Conservation (phyloP, 2,113 vertebrate species). For the Vicugna pacos region DNA sequence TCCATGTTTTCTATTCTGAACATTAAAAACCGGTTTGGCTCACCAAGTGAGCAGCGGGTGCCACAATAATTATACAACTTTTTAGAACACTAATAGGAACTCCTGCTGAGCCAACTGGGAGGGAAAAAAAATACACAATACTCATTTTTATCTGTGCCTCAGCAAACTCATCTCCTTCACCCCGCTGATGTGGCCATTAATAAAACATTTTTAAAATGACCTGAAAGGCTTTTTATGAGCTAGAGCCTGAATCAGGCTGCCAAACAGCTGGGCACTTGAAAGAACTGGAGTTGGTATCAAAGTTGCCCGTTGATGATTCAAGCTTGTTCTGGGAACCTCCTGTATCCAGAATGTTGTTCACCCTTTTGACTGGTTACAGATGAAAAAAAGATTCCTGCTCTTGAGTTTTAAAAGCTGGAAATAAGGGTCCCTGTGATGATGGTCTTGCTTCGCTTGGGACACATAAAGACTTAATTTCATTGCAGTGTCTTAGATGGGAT, state of each 20-base stretch:
- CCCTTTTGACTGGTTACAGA: not conserved
- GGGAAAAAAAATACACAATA: conserved; percentile 21
- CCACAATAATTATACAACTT: conserved; percentile 71
- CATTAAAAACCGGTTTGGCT: conserved; percentile 73
- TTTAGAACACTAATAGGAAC: conserved; percentile 62
- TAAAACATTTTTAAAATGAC: conserved; percentile 75
- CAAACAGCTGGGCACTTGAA: conserved; percentile 60
- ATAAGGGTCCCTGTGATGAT: not conserved
- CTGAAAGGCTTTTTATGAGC: conserved; percentile 18
- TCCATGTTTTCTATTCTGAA: conserved; percentile 62
- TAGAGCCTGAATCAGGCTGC: conserved; percentile 39
- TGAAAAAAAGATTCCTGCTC: not conserved
- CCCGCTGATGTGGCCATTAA: conserved; percentile 58
- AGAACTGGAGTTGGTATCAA: conserved; percentile 28
- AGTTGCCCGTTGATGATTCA: not conserved
- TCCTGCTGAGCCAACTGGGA: conserved; percentile 70
- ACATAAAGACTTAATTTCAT: not conserved
- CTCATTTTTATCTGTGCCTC: conserved; percentile 63
- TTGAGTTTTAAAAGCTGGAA: conserved; percentile 2
- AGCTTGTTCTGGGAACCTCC: conserved; percentile 40
- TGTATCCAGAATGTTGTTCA: conserved; percentile 9
- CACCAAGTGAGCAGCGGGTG: conserved; percentile 66
- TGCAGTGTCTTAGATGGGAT: not conserved
- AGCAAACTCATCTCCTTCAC: conserved; percentile 70
- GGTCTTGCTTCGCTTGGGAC: not conserved